phyloP scores from a whole-genome alignment of 35 echinoderm and acorn worm genomes.

The Lytechinus variegatus region DNA sequence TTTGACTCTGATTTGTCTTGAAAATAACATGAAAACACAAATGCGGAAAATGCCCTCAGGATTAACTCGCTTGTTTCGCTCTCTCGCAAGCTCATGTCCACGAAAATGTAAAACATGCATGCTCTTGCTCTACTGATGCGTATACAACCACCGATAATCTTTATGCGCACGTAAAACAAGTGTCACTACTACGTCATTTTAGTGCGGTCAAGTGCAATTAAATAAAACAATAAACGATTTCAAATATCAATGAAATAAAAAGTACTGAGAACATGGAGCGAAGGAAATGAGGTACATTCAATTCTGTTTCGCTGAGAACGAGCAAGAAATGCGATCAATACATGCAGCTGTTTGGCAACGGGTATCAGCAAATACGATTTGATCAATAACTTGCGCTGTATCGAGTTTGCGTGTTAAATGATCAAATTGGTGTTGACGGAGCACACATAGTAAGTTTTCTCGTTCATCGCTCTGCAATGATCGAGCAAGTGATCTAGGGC shows the following conservation, averaged over 20 bases:
- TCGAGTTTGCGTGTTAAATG: background rate
- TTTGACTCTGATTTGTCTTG: too few relatives aligned
- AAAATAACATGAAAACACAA: too few relatives aligned
- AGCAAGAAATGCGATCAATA: background rate
- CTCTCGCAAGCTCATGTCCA: too few relatives aligned
- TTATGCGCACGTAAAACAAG: too few relatives aligned
- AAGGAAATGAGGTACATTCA: background rate
- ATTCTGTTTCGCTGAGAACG: background rate
- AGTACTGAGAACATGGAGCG: background rate
- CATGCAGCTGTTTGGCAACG: background rate
- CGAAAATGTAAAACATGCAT: too few relatives aligned
- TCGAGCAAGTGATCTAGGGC: background rate
- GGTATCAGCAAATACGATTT: background rate
- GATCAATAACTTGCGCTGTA: background rate
- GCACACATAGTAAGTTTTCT: background rate
- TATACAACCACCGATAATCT: too few relatives aligned
- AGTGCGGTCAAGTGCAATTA: background rate
- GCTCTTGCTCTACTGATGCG: too few relatives aligned
- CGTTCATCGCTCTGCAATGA: background rate
- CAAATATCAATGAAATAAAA: background rate
- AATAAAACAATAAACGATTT: background rate
- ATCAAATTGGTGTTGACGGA: background rate
- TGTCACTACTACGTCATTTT: too few relatives aligned
- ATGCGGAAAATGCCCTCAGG: too few relatives aligned
- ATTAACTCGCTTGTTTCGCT: too few relatives aligned